These are phyloP conservation scores for Latrodectus elegans DNA, from an alignment of 2,888 invertebrate species.

Conservation along the genomic window DNA sequence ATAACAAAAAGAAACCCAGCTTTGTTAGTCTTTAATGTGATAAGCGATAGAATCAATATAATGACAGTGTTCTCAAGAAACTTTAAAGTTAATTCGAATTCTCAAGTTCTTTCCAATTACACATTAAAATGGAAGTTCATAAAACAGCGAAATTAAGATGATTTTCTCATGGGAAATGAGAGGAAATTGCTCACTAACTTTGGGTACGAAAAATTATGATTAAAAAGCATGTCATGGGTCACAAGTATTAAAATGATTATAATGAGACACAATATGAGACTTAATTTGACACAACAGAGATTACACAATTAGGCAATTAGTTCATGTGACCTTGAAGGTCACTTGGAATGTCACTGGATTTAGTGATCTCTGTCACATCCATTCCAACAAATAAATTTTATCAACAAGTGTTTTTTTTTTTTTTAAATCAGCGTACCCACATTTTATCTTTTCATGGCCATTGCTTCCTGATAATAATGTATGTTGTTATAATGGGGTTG, in stretches of 20 bases:
- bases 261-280: constrained; percentile 9
- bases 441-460: constrained; percentile 2
- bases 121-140: not conserved
- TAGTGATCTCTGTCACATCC: constrained; percentile 26
- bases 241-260: constrained; percentile 30
- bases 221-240: not conserved
- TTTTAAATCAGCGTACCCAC: constrained; percentile 1
- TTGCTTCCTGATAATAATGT: constrained; percentile 31
- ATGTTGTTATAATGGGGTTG: constrained; percentile 18
- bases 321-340: not conserved
- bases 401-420: constrained; percentile 29
- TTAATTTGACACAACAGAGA: constrained; percentile 21
- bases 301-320: constrained; percentile 36
- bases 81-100: too few species aligned
- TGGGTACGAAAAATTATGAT: not conserved
- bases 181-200: too few species aligned
- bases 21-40: too few species aligned
- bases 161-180: too few species aligned
- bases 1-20: too few species aligned
- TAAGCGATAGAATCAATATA: too few species aligned
- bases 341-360: constrained; percentile 13
- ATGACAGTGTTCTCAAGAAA: too few species aligned
- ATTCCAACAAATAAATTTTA: constrained; percentile 28
- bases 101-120: not conserved
- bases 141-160: too few species aligned